Percentiles rank a stretch among this genome's conserved stretches.
These are phyloP conservation scores for Phenganax marumi DNA, from an alignment of 92 coral and sea anemone genomes.

Conservation along the genomic window DNA sequence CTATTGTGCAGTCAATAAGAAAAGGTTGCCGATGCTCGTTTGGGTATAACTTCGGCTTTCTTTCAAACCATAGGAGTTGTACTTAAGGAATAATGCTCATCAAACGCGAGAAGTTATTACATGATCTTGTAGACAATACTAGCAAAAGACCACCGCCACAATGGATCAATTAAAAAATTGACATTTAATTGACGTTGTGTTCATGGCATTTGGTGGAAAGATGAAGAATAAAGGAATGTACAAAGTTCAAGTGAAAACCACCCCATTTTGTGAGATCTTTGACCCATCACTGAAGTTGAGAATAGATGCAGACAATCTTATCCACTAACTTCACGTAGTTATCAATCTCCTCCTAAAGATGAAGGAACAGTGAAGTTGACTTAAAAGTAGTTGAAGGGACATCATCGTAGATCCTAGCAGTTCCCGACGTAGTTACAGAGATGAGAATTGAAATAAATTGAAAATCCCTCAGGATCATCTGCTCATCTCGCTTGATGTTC, in stretches of 20 bases:
- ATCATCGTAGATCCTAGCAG: no score
- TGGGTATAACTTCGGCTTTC: slow-evolving; percentile 1
- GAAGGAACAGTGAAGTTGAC: no score
- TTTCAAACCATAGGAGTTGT: slow-evolving; percentile 6
- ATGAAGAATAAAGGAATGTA: not conserved
- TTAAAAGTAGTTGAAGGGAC: no score
- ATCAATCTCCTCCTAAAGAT: no score
- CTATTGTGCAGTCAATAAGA: not conserved
- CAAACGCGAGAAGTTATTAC: not conserved
- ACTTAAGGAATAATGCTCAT: not conserved
- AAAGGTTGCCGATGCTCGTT: not conserved
- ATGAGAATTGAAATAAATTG: no score
- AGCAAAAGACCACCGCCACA: slow-evolving; percentile 11
- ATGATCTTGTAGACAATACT: slow-evolving; percentile 14
- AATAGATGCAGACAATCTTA: no score
- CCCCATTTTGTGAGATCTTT: not conserved
- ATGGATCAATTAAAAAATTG: slow-evolving; percentile 21
- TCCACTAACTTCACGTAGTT: no score
- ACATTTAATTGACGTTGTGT: not conserved
- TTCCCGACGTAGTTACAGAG: no score
- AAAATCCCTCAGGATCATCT: no score
- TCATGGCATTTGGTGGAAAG: not conserved
- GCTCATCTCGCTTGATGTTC: no score
- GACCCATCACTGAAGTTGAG: not conserved
- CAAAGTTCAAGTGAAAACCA: not conserved